Conservation (phyloP, 1,140 invertebrate genomes). For the Drosophila triauraria region DNA sequence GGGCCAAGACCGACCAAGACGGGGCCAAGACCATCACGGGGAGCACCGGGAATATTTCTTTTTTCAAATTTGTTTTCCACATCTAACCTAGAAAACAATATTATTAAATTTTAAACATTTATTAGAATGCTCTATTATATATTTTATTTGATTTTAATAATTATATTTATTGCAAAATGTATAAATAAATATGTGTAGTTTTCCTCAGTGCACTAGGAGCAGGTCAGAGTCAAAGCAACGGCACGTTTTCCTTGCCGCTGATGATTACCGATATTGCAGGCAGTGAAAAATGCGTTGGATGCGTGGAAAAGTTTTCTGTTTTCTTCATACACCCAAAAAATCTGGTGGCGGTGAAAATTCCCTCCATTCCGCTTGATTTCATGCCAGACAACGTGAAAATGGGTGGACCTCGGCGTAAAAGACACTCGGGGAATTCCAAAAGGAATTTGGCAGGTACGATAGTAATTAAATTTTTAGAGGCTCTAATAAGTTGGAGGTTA, state of each 20-base stretch:
- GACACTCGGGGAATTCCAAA: not conserved
- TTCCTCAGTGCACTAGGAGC: constrained; percentile 15
- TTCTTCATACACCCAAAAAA: constrained; percentile 53
- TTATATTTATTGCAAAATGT: not conserved
- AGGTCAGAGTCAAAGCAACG: constrained; percentile 18
- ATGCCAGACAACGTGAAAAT: constrained; percentile 4
- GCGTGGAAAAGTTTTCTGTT: constrained; percentile 70
- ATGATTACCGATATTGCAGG: constrained; percentile 79
- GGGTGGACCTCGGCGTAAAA: not conserved
- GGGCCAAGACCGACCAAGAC: constrained; percentile 44
- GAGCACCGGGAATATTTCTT: constrained; percentile 2
- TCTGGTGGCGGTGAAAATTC: constrained; percentile 46
- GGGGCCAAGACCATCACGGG: constrained; percentile 27
- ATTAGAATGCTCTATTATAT: not conserved
- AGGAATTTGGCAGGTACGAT: constrained; percentile 12
- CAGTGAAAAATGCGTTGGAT: constrained; percentile 76
- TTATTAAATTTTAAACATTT: not conserved
- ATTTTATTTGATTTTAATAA: no score
- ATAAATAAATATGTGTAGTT: not conserved
- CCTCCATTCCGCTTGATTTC: constrained; percentile 23
- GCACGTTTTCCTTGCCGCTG: constrained; percentile 44
- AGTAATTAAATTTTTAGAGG: constrained; percentile 1
- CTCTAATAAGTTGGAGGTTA: not conserved
- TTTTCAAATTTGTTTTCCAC: not conserved
- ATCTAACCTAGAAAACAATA: not conserved